Conservation (phyloP, 2,888 invertebrate genomes). For the Temnothorax rugatulus region DNA sequence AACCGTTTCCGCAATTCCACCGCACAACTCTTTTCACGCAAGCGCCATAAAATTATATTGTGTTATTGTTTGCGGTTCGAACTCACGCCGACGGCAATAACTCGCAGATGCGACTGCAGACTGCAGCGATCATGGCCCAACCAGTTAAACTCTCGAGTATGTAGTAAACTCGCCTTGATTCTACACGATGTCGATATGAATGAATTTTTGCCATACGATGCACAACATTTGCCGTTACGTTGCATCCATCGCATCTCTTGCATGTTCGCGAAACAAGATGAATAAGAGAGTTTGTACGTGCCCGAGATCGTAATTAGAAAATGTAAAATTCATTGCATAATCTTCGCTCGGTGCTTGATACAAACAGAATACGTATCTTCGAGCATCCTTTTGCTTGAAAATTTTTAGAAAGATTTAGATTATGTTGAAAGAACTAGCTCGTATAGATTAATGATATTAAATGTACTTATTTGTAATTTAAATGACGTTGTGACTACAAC, state of each 20-base stretch:
- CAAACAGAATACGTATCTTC: background rate
- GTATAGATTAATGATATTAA: background rate
- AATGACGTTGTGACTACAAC: background rate
- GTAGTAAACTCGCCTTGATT: slow-evolving; percentile 21
- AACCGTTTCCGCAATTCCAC: slow-evolving; percentile 22
- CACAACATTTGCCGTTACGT: slow-evolving; percentile 14
- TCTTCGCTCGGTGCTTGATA: background rate
- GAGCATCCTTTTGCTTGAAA: background rate
- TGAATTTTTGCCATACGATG: slow-evolving; percentile 3
- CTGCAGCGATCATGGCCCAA: slow-evolving; percentile 41
- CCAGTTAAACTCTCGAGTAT: slow-evolving; percentile 46
- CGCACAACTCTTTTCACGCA: slow-evolving; percentile 3
- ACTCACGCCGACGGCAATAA: slow-evolving; percentile 15
- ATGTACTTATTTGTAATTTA: background rate
- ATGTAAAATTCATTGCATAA: background rate
- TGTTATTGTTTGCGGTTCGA: slow-evolving; percentile 38
- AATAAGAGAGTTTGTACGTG: slow-evolving; percentile 10
- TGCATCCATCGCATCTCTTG: background rate
- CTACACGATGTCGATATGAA: slow-evolving; percentile 25
- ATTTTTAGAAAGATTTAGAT: background rate
- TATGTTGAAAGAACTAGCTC: background rate
- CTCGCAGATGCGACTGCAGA: slow-evolving; percentile 53
- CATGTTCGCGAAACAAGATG: slow-evolving; percentile 3
- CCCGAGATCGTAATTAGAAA: slow-evolving; percentile 1
- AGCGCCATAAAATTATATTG: slow-evolving; percentile 22